A percentile compares a stretch with the other conserved stretches of the same genome.
Conservation (phyloP, 2,797 vertebrate genomes). For the Miichthys miiuy region DNA sequence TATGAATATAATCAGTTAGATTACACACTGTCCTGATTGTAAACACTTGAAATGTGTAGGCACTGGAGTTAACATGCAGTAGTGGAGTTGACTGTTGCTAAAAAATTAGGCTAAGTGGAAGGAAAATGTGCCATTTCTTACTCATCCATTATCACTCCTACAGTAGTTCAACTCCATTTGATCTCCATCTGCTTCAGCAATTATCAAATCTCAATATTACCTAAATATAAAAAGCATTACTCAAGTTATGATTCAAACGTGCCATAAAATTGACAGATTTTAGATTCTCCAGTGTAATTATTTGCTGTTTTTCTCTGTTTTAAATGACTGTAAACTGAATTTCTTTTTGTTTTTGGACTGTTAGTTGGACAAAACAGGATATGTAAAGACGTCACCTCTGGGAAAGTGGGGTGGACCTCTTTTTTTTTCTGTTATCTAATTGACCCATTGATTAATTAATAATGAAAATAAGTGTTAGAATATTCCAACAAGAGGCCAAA, state of each 20-base stretch:
- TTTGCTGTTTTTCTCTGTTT: neutral
- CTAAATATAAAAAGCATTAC: neutral
- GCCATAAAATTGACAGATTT: no score
- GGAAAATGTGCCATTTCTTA: neutral
- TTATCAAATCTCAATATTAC: neutral
- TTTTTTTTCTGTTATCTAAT: neutral
- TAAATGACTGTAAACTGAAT: neutral
- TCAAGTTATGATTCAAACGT: no score
- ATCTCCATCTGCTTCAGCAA: conserved; percentile 3
- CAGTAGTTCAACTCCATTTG: neutral
- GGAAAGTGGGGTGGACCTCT: neutral
- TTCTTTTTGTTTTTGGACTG: neutral
- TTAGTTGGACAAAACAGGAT: neutral
- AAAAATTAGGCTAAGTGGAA: neutral
- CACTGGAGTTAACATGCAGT: neutral
- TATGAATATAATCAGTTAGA: neutral
- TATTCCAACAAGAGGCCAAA: neutral
- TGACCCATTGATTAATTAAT: neutral
- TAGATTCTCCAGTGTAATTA: neutral
- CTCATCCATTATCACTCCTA: neutral
- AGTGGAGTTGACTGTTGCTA: neutral
- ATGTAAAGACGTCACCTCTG: neutral
- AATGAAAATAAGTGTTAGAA: neutral
- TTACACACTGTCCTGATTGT: neutral
- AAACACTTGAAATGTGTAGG: neutral